Evolutionary conservation across 2,797 vertebrate genomes (phyloP), one percentile per base, ranked within the genome.

Genomic region (Tenualosa thibaudeaui): DNA sequence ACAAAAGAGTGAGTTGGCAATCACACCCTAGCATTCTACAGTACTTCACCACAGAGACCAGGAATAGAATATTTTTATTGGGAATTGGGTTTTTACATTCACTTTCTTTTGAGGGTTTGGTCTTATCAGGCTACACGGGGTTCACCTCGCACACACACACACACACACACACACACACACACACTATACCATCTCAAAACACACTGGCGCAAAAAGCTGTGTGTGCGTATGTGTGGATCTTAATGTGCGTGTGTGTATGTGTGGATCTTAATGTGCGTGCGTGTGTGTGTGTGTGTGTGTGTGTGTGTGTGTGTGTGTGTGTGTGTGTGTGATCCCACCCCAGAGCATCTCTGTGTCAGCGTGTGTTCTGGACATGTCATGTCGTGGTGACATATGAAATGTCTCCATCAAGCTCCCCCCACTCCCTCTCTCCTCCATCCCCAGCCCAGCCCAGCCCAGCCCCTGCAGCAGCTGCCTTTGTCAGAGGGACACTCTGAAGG

Each of bases 401-500:
- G 62, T 24, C 62, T 12, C n/a, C 62, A 65, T 65, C 62, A 65
- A 10, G 8, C 62, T 3, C 51, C 51, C 51, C 51, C 6, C 54
- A n/a, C 26, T 24, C 81, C 15, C 46, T 53, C 22, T 46, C 24
- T 3, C 13, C 71, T 3, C 6, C 51, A 51, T 46, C 17, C 51
- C 51, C 51, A 53, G 12, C 51, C 51, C 51, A 53, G 12, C 51
- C 51, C 51, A 53, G 46, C 51, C 0, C 12, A 19, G 6, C 56
- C 19, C 87, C 81, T 19, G 40, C n/a, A 83, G 84, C 87, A 88
- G 81, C 86, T 87, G 89, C 58, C 85, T 19, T n/a, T 89, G 88
- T 89, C 88, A 89, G 86, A 81, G 84, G 81, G 84, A 89, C 83
- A 54, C 56, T 87, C 65, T 68, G 87, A 82, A 88, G 87, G 83